Base-by-base conservation (phyloP, 2,888 invertebrate genomes). In the Rutpela maculata region DNA sequence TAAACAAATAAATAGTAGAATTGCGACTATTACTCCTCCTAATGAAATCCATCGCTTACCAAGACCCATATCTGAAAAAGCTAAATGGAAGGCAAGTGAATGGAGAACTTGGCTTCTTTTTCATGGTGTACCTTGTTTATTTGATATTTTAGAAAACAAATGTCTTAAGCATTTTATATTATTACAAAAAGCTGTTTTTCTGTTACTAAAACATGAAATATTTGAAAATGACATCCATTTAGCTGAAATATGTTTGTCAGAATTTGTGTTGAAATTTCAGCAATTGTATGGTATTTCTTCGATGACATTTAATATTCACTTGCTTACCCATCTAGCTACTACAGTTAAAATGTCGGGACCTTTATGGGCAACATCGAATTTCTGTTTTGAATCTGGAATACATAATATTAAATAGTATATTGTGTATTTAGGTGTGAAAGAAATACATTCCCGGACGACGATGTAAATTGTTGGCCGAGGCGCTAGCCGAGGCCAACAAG, bases 1-100 rank as follows among this genome's bases (percentile, higher is more conserved):
- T 56, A 69, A 69, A 59, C 56, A n/a, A 31, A 69, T 69, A 35
- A 57, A 69, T 69, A 69, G 56, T 35, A 56, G 69, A 56, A 35
- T 69, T 35, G 31, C 59, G 19, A 69, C 26, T 38, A 69, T 69
- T 38, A 57, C 35, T 69, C 57, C 69, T 57, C 31, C 69, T 31
- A 69, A 69, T 17, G 57, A 69, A 38, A 69, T 69, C 35, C 26
- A 57, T 69, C 69, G 15, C 9, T 38, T 43, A 65, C 38, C 65
- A 17, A 65, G 65, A 65, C 19, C 65, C 17, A 18, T 65, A 43
- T 65, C 65, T 38, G 65, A 65, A 65, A 65, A 65, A 65, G 65
- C 65, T 19, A 65, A 65, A 38, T 65, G 65, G 65, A 65, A 65
- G 43, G 65, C 65, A 10, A 65, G 65, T 65, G 38, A 65, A 65